Percentiles rank a stretch among this genome's conserved stretches.
Evolutionary conservation across 2,797 vertebrate genomes (phyloP).

Genomic region (Tadarida brasiliensis): DNA sequence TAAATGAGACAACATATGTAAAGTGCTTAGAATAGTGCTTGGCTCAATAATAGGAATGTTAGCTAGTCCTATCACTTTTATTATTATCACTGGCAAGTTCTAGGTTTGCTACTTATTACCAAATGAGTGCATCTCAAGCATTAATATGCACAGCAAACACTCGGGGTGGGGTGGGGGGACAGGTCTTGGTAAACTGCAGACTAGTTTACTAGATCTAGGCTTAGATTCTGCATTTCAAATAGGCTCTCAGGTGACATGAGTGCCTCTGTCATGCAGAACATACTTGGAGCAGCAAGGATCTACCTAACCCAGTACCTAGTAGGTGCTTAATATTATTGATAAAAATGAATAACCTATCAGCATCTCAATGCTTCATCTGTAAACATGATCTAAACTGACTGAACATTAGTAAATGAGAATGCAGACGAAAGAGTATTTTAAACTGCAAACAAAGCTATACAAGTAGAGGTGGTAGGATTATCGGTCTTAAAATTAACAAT

Average conservation of each 20-base stretch:
- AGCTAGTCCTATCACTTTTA: not conserved
- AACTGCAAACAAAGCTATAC: not conserved
- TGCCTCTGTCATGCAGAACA: not conserved
- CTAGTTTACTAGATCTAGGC: not conserved
- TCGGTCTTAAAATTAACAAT: not conserved
- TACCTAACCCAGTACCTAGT: not conserved
- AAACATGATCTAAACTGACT: not conserved
- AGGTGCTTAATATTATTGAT: not conserved
- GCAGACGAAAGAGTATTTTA: not conserved
- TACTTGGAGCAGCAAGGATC: not conserved
- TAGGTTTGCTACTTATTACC: constrained; percentile 34
- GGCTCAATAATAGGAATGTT: not conserved
- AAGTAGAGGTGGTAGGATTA: not conserved
- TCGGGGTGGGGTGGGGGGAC: accelerated
- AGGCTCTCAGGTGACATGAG: not conserved
- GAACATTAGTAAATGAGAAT: not conserved
- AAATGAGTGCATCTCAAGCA: not conserved
- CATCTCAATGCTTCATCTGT: not conserved
- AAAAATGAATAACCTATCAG: not conserved
- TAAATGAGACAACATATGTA: not conserved
- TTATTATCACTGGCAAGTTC: not conserved
- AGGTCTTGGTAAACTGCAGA: constrained; percentile 18
- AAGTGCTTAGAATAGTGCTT: not conserved
- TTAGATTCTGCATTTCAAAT: not conserved
- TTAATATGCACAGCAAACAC: not conserved